Conservation (phyloP, 92 coral and sea anemone species). For the Siderastrea radians region DNA sequence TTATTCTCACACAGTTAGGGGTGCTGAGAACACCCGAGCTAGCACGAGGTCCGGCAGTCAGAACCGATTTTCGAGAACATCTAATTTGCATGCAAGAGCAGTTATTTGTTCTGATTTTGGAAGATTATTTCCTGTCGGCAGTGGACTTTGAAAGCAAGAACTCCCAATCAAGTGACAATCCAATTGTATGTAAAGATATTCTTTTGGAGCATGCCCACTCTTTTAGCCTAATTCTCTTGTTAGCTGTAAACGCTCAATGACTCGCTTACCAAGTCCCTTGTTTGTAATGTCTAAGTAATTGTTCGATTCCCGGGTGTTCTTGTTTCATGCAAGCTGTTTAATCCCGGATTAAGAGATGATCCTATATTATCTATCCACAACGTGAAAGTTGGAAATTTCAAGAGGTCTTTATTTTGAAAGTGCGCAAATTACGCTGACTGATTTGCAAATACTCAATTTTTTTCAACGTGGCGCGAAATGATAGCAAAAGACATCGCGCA, state of each 20-base stretch:
- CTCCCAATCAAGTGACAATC: too few relatives aligned
- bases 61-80: background rate
- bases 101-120: background rate
- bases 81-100: background rate
- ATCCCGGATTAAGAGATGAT: constrained; percentile 7
- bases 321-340: constrained; percentile 13
- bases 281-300: constrained; percentile 27
- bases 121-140: too few relatives aligned
- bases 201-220: background rate
- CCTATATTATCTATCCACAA: background rate
- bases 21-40: background rate
- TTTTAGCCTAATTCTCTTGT: too few relatives aligned
- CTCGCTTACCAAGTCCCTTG: background rate
- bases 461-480: constrained; percentile 46
- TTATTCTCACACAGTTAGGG: constrained; percentile 20
- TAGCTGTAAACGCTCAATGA: too few relatives aligned
- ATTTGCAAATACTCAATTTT: background rate
- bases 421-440: too few relatives aligned
- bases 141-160: too few relatives aligned
- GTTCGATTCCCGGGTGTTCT: background rate
- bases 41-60: constrained; percentile 10
- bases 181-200: background rate
- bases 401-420: background rate
- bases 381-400: background rate
- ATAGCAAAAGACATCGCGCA: constrained; percentile 19